A percentile compares a stretch with the other conserved stretches of the same genome.
phyloP scores from a whole-genome alignment of 2,113 vertebrate genomes.

The Pyxicephalus adspersus region DNA sequence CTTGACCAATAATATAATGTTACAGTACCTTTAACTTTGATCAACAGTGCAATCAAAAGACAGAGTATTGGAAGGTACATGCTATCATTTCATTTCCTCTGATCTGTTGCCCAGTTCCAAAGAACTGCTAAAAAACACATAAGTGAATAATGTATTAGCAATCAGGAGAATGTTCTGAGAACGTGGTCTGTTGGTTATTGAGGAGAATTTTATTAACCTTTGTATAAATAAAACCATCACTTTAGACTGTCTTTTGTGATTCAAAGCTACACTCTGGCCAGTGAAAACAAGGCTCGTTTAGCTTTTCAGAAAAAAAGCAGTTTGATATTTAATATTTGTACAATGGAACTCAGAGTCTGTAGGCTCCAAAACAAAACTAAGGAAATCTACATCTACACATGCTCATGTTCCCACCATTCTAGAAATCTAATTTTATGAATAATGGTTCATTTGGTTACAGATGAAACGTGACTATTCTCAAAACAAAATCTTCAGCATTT shows the following conservation, averaged over 20 bases:
- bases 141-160: conserved; percentile 22
- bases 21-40: conserved; percentile 43
- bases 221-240: conserved; percentile 29
- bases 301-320: neutral
- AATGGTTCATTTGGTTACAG: neutral
- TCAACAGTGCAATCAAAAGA: conserved; percentile 36
- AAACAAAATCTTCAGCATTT: neutral
- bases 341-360: conserved; percentile 4
- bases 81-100: conserved; percentile 23
- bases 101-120: conserved; percentile 42
- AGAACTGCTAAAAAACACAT: conserved; percentile 39
- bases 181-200: conserved; percentile 7
- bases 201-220: conserved; percentile 18
- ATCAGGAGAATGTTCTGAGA: conserved; percentile 32
- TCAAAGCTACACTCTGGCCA: neutral
- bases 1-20: conserved; percentile 31
- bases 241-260: conserved; percentile 1
- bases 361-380: conserved; percentile 10
- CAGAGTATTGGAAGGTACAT: conserved; percentile 40
- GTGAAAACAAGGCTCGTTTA: conserved; percentile 25
- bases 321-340: conserved; percentile 45
- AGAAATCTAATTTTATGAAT: neutral
- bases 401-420: neutral
- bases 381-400: neutral
- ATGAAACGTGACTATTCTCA: neutral